Evolutionary conservation across 2,797 vertebrate genomes (phyloP).

Genomic region (Cephalopachus bancanus): DNA sequence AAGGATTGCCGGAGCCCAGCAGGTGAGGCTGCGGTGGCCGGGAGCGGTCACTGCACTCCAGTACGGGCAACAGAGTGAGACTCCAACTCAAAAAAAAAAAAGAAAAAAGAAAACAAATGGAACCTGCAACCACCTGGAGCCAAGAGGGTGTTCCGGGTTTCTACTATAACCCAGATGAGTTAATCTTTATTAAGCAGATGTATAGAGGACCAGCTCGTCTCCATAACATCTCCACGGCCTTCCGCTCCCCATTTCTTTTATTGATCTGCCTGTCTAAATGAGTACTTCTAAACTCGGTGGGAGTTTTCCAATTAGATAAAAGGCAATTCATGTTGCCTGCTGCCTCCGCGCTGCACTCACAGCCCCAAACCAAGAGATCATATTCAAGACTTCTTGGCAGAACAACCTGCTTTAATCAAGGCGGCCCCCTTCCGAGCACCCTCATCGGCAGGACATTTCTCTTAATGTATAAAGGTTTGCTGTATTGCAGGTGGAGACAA

Average conservation of each 20-base stretch:
- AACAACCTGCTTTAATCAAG: slow-evolving; percentile 87
- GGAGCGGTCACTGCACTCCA: too few species aligned
- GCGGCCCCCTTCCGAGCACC: slow-evolving; percentile 74
- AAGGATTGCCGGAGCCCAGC: too few species aligned
- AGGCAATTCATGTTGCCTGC: slow-evolving; percentile 89
- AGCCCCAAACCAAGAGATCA: slow-evolving; percentile 82
- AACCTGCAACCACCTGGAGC: not conserved
- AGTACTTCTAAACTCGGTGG: slow-evolving; percentile 88
- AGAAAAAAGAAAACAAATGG: not conserved
- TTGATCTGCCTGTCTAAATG: slow-evolving; percentile 89
- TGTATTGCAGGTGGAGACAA: slow-evolving; percentile 73
- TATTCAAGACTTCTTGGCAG: slow-evolving; percentile 84
- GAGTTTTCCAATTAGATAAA: slow-evolving; percentile 91
- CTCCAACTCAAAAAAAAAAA: too few species aligned
- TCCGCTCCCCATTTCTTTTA: slow-evolving; percentile 87
- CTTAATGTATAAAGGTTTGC: slow-evolving; percentile 35
- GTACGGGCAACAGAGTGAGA: too few species aligned
- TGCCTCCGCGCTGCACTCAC: slow-evolving; percentile 81
- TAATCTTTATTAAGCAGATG: slow-evolving; percentile 87
- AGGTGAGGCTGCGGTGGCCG: too few species aligned
- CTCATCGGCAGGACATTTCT: slow-evolving; percentile 81
- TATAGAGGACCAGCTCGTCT: slow-evolving; percentile 26
- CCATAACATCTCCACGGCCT: slow-evolving; percentile 71
- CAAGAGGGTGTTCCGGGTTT: not conserved
- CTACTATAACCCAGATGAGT: slow-evolving; percentile 75